These are phyloP conservation scores for Merops nubicus DNA, from an alignment of 2,113 vertebrate species.

Conservation along the genomic window DNA sequence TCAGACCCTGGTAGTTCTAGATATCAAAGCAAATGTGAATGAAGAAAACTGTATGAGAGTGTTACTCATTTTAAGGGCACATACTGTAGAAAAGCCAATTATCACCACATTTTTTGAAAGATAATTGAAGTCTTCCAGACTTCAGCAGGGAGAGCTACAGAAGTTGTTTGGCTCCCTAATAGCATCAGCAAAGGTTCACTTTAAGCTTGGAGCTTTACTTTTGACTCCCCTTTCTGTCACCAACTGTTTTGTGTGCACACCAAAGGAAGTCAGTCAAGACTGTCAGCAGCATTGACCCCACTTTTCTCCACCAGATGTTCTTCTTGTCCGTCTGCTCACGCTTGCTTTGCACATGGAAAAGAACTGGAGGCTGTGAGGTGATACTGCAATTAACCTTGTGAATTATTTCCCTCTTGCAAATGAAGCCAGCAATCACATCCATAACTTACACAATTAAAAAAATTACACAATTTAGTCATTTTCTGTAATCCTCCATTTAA, in stretches of 20 bases:
- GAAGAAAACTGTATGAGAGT: neutral
- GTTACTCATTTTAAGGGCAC: neutral
- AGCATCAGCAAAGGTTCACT: slow-evolving; percentile 22
- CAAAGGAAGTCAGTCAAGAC: slow-evolving; percentile 67
- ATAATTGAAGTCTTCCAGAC: neutral
- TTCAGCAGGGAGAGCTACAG: neutral
- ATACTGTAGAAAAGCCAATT: neutral
- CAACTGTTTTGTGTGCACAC: slow-evolving; percentile 30
- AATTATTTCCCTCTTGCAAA: slow-evolving; percentile 62
- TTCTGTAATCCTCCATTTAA: slow-evolving; percentile 64
- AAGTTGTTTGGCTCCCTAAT: neutral
- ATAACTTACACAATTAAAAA: slow-evolving; percentile 65
- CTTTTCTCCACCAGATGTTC: slow-evolving; percentile 72
- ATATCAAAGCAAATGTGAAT: neutral
- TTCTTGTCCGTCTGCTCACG: slow-evolving; percentile 71
- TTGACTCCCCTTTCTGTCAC: slow-evolving; percentile 27
- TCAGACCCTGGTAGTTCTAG: neutral
- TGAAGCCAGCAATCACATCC: slow-evolving; percentile 35
- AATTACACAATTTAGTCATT: slow-evolving; percentile 60
- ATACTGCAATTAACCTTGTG: slow-evolving; percentile 75
- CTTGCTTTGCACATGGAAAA: slow-evolving; percentile 58
- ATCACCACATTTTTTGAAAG: neutral
- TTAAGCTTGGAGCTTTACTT: neutral
- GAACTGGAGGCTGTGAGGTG: slow-evolving; percentile 53
- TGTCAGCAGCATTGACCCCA: slow-evolving; percentile 41